Base-by-base conservation (phyloP, 2,888 invertebrate genomes). In the Dasysyrphus albostriatus region DNA sequence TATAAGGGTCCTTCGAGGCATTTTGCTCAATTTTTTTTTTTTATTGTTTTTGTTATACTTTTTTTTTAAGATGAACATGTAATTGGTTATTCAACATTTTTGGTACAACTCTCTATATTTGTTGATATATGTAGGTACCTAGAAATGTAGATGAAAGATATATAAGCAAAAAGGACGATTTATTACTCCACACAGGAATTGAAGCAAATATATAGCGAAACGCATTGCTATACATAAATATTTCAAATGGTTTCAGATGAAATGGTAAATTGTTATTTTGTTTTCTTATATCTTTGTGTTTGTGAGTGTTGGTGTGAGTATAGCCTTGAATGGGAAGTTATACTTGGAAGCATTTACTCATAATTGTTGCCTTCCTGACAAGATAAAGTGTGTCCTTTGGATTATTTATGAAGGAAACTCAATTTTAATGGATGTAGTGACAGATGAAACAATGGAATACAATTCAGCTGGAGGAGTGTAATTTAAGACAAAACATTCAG, bases 1-100 rank as follows among this genome's bases (percentile, higher is more conserved):
- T 63, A 29, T 8, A 79, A 61, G 69, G 69, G 69, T 63, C 70
- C 81, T 79, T 74, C 9, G 59, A 61, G 56, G 58, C 65, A 56
- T 69, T 56, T 49, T 37, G 4, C 67, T 78, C 8, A 16, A 10
- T 12, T 39, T 42, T 82, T 69, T 29, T 16, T 69, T 29, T 51
- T n/a, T n/a, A n/a, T n/a, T 49, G 24, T 24, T 24, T 24, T n/a
- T 39, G 2, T 39, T 67, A 49, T 70, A 61, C 44, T 51, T 59
- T 75, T 76, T 65, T 81, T 59, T 76, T 72, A 84, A 84, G 84
- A n/a, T 81, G 72, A 76, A 81, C 72, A 54, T 72, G 76, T 69
- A 76, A 84, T 81, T 84, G 84, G 81, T 81, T 73, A 84, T 84
- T 72, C 75, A 75, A 76, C 84, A 76, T 51, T 75, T 39, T 54